phyloP scores from a whole-genome alignment of 2,797 vertebrate genomes.

The Danio kyathit region DNA sequence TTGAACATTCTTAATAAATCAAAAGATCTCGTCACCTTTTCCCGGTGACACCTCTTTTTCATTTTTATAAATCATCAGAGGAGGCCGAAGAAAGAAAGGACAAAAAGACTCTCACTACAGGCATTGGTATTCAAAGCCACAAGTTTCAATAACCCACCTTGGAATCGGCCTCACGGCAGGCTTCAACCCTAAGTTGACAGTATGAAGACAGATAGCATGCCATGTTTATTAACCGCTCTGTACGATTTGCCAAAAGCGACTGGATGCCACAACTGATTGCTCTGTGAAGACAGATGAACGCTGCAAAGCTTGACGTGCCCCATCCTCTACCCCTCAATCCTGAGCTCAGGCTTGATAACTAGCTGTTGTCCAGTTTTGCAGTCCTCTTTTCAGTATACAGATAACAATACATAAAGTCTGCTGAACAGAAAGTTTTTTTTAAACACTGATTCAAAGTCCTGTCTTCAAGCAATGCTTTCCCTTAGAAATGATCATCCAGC shows the following conservation, averaged over 20 bases:
- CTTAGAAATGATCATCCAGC: too few relatives aligned
- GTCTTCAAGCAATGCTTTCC: too few relatives aligned
- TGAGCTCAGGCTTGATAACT: conserved; percentile 35
- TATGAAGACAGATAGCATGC: conserved; percentile 57
- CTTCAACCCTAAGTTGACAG: conserved; percentile 43
- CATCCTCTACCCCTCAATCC: conserved; percentile 38
- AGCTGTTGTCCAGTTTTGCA: conserved; percentile 28
- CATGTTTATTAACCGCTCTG: conserved; percentile 60
- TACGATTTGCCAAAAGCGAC: conserved; percentile 42
- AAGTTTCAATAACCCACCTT: conserved; percentile 19
- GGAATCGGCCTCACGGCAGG: conserved; percentile 18
- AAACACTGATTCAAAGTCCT: too few relatives aligned
- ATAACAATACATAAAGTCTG: background rate
- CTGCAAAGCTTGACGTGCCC: conserved; percentile 50
- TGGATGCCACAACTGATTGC: conserved; percentile 60
- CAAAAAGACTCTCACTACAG: background rate
- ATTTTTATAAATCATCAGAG: conserved; percentile 5
- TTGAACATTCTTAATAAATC: conserved; percentile 53
- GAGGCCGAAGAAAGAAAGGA: background rate
- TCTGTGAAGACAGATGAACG: conserved; percentile 59
- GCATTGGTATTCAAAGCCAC: conserved; percentile 29
- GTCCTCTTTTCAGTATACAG: background rate
- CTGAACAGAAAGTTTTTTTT: too few relatives aligned
- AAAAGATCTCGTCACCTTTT: conserved; percentile 34
- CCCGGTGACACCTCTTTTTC: conserved; percentile 8